phyloP scores from a whole-genome alignment of 2,797 vertebrate species.

The Capromys pilorides region DNA sequence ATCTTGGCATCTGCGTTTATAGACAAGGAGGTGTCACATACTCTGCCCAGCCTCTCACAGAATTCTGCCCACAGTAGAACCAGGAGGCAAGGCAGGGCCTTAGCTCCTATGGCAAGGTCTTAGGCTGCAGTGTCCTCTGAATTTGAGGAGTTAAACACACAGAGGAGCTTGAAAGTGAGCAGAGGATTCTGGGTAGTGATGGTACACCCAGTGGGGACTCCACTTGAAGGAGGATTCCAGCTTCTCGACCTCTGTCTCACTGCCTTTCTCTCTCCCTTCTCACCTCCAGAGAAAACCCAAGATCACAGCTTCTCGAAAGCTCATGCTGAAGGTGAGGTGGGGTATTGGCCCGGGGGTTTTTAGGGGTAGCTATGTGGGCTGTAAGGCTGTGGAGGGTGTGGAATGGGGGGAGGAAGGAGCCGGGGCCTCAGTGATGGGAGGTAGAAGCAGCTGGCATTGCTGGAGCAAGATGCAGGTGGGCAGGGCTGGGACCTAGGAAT shows the following conservation, averaged over 20 bases:
- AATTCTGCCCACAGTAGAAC: not conserved
- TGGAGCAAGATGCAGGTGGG: not conserved
- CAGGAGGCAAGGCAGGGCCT: not conserved
- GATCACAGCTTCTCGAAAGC: slow-evolving; percentile 97
- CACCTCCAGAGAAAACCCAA: slow-evolving; percentile 95
- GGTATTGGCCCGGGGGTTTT: slow-evolving; percentile 47
- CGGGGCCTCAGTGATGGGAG: not conserved
- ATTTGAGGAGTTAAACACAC: not conserved
- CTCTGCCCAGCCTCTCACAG: not conserved
- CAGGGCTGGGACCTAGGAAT: not conserved
- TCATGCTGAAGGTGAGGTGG: slow-evolving; percentile 93
- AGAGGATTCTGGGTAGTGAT: not conserved
- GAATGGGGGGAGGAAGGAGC: no score
- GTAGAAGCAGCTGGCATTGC: rapidly evolving
- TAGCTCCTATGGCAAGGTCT: not conserved
- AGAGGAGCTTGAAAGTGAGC: not conserved
- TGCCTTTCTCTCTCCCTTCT: not conserved
- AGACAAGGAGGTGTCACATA: not conserved
- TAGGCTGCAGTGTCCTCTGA: not conserved
- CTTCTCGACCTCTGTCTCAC: not conserved
- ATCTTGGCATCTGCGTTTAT: not conserved
- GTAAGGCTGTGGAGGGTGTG: not conserved
- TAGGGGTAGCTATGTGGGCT: not conserved
- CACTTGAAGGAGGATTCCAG: not conserved
- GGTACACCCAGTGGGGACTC: not conserved